Evolutionary conservation across 2,797 vertebrate genomes (phyloP), one percentile per base, ranked within the genome.

Genomic region (Gallinago nigripennis): DNA sequence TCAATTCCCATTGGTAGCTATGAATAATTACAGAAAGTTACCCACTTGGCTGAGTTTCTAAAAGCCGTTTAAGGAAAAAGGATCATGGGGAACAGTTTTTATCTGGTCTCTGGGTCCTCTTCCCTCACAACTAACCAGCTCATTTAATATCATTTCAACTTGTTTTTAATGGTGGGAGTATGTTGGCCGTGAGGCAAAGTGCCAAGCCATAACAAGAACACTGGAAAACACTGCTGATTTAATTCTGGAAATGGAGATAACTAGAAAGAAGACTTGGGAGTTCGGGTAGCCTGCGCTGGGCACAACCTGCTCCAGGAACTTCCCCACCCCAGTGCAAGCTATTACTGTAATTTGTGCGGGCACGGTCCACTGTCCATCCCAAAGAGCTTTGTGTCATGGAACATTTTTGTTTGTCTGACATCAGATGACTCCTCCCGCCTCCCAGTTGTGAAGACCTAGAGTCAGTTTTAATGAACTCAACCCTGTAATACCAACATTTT

Each of bases 371-470:
- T 69, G 68, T 82, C 65, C 82, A 60, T 50, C 69, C 77, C 79
- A 43, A 65, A 79, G 4, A 33, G 41, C 85, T 39, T 48, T 72
- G 58, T 91, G 89, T 92, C 95, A 94, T 78, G 95, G 94, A 91
- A 94, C 69, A 85, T 85, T 94, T 78, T 84, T 75, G 56, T 30
- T 58, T 66, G 76, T 24, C 72, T 92, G 43, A 89, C 88, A 86
- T 16, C 58, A 69, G 79, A 51, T 92, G 92, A 94, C 58, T 95
- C 89, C 58, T 93, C 66, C 41, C 66, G 82, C 57, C 65, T 78
- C 72, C 24, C 61, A 78, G 35, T 21, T 72, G 48, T 37, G 65
- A 86, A 89, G 45, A 66, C 56, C 35, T 45, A 25, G 14, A 75
- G 20, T 28, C 57, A 51, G 53, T 81, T 91, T 60, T 39, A 72